Evolutionary conservation across 2,113 vertebrate species (phyloP).

Genomic region (Carassius gibelio): DNA sequence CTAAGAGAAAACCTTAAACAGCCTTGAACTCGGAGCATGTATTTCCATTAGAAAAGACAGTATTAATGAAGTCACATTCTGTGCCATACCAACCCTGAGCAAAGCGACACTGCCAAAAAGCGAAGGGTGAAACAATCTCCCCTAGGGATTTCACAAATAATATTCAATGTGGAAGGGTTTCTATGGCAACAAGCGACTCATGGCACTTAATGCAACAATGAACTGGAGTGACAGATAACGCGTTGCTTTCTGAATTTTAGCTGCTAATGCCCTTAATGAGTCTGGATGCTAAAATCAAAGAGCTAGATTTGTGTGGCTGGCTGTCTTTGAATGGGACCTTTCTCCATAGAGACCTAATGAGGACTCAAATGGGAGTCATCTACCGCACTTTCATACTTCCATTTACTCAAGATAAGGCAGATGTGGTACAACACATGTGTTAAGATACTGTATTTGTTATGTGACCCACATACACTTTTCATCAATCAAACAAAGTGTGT

Average conservation of each 20-base stretch:
- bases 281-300: conserved; percentile 36
- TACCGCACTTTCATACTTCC: background rate
- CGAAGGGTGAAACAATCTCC: conserved; percentile 1
- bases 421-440: background rate
- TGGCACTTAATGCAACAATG: conserved; percentile 41
- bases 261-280: conserved; percentile 38
- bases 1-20: background rate
- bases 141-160: conserved; percentile 33
- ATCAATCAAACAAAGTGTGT: background rate
- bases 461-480: background rate
- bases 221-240: conserved; percentile 21
- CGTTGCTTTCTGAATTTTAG: conserved; percentile 33
- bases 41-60: conserved; percentile 7
- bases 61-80: conserved; percentile 22
- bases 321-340: conserved; percentile 9
- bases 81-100: background rate
- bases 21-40: background rate
- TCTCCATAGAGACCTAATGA: conserved; percentile 3
- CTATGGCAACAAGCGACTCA: conserved; percentile 48
- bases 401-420: background rate
- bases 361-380: background rate
- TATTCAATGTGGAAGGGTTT: conserved; percentile 38
- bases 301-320: background rate
- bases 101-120: conserved; percentile 1
- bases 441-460: background rate